phyloP scores from a whole-genome alignment of 2,888 invertebrate genomes.

The Andricus quercusramuli region DNA sequence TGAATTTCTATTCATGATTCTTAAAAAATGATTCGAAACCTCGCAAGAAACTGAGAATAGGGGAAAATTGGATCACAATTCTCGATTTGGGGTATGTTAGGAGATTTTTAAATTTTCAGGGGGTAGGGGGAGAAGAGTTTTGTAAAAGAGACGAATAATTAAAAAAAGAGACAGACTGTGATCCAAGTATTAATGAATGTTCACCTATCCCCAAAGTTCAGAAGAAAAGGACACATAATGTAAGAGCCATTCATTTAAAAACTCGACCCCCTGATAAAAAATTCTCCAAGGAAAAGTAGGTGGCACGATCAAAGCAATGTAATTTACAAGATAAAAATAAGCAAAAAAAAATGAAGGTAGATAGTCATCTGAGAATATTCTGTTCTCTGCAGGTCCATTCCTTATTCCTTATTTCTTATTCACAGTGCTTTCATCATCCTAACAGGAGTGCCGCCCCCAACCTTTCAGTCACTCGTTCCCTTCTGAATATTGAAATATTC shows the following conservation, averaged over 20 bases:
- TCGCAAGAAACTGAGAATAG: too few species aligned
- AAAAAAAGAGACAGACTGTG: too few species aligned
- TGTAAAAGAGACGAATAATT: too few species aligned
- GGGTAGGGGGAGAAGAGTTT: too few species aligned
- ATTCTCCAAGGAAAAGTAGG: conserved; percentile 16
- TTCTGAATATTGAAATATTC: conserved; percentile 39
- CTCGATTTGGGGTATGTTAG: too few species aligned
- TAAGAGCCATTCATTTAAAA: background rate
- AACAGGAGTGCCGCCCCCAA: conserved; percentile 39
- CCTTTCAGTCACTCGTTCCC: conserved; percentile 35
- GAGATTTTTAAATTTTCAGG: too few species aligned
- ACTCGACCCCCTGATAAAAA: background rate
- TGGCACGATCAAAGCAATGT: conserved; percentile 33
- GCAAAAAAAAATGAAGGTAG: conserved; percentile 8
- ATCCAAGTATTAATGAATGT: too few species aligned
- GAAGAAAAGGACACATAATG: too few species aligned
- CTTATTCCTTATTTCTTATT: conserved; percentile 42
- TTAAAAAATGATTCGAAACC: too few species aligned
- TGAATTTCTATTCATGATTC: too few species aligned
- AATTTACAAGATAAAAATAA: conserved; percentile 32
- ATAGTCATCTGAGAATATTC: conserved; percentile 37
- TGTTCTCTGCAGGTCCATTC: conserved; percentile 35
- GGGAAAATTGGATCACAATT: too few species aligned
- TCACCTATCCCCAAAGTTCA: too few species aligned
- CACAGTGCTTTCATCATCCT: conserved; percentile 36